These are phyloP conservation scores for Marasmarcha lunaedactyla DNA, from an alignment of 2,888 invertebrate species.

Conservation along the genomic window DNA sequence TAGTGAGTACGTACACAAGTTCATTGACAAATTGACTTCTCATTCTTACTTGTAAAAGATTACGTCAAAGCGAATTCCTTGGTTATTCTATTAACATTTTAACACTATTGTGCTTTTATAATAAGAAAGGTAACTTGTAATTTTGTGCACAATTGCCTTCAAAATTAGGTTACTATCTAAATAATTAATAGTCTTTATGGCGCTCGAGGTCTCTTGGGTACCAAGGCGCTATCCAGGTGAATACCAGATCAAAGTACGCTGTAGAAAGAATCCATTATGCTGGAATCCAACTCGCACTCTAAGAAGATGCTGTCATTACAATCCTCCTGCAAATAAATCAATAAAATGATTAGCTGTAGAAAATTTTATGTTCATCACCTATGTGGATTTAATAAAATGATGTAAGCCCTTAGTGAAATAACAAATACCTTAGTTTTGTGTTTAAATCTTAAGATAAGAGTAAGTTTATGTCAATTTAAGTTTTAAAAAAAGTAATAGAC, in stretches of 20 bases:
- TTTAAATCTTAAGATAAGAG: too few species aligned
- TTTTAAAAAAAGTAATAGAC: too few species aligned
- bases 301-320: conserved; percentile 58
- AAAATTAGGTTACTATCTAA: conserved; percentile 1
- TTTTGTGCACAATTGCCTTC: background rate
- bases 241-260: conserved; percentile 49
- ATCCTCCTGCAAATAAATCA: conserved; percentile 43
- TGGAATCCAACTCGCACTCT: conserved; percentile 58
- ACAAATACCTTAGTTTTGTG: too few species aligned
- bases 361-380: background rate
- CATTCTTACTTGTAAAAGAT: conserved; percentile 1
- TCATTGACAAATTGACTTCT: background rate
- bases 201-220: too few species aligned
- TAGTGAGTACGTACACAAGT: background rate
- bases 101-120: background rate
- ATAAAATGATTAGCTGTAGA: too few species aligned
- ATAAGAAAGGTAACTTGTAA: conserved; percentile 1
- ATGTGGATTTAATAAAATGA: background rate
- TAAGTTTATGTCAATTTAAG: too few species aligned
- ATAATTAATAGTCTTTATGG: background rate
- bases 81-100: conserved; percentile 21
- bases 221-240: background rate
- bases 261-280: conserved; percentile 59
- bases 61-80: conserved; percentile 53
- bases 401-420: too few species aligned